Evolutionary conservation across 1,140 invertebrate species (phyloP), one percentile per base, ranked within the genome.

Genomic region (Marisa cornuarietis): DNA sequence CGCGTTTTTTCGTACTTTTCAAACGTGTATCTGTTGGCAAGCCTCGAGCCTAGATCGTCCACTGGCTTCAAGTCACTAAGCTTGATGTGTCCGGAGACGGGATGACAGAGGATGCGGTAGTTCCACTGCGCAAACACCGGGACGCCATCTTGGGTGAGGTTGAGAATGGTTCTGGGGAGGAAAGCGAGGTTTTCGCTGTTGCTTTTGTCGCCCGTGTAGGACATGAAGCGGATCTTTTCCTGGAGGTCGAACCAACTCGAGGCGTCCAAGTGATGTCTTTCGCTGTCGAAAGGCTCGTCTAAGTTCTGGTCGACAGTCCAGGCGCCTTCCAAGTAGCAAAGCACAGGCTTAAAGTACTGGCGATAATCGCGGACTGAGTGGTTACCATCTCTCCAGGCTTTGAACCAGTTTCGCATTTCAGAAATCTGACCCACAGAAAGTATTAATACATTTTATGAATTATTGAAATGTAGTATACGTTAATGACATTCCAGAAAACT

Each of bases 301-400:
- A 90, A 3, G 49, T 20, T 24, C 79, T 84, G 63, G 72, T 86
- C 68, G 13, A 63, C 82, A 1, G 85, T 87, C 88, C 88, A 89
- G 26, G 78, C 81, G n/a, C 87, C 88, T 71, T 90, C 88, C 71
- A 90, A 52, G 75, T 89, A 90, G 79, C 88, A 89, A 24, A 90
- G 73, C 22, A 84, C 76, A 11, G 88, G 86, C 81, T 86, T 88
- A 71, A 90, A 90, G 79, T 88, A 90, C 20, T 76, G 73, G 22
- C 81, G 75, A 72, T 89, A 90, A 65, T 89, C 84, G 51, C 85
- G 63, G 0, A 82, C 78, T 0, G 80, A 76, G 10, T 68, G 66
- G 69, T 90, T 78, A 42, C 86, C 83, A 20, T 84, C 54, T 52
- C 81, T 73, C 79, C 85, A 90, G 3, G 88, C 88, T 73, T 83